Conservation (phyloP, 2,888 invertebrate species). For the Xestia xanthographa region DNA sequence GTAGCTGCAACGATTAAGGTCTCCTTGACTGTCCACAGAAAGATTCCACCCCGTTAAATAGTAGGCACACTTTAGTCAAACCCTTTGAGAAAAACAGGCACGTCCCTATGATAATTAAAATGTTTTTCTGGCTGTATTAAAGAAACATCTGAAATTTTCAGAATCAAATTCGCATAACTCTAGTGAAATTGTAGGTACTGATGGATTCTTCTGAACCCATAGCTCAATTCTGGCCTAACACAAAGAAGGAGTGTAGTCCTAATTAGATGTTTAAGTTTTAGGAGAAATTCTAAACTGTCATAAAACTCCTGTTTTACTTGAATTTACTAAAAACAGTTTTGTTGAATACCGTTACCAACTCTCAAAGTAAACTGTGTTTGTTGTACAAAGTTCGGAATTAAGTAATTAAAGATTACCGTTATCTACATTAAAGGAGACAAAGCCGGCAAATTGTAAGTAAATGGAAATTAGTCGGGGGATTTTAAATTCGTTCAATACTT, state of each 20-base stretch:
- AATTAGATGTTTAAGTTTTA: not conserved
- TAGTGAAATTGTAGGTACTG: not conserved
- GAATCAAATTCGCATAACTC: no score
- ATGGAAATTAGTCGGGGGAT: not conserved
- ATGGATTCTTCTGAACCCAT: no score
- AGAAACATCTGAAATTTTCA: no score
- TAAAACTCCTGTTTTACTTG: not conserved
- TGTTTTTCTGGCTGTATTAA: no score
- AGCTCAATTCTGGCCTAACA: not conserved
- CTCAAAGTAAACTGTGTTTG: not conserved
- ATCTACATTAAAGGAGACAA: not conserved
- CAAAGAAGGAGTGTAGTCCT: not conserved
- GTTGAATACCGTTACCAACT: not conserved
- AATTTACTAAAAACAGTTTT: not conserved
- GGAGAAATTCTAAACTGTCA: not conserved
- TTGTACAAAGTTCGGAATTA: not conserved
- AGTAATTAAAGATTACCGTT: not conserved
- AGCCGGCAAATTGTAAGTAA: not conserved
- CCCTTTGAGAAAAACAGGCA: no score
- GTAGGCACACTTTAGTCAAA: fast-evolving
- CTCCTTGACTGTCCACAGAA: no score
- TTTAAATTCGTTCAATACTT: not conserved
- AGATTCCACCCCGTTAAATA: not conserved
- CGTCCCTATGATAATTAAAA: no score
- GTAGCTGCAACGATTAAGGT: no score